These are phyloP conservation scores for Heliconius ethilla DNA, from an alignment of 2,888 invertebrate species.

Conservation along the genomic window DNA sequence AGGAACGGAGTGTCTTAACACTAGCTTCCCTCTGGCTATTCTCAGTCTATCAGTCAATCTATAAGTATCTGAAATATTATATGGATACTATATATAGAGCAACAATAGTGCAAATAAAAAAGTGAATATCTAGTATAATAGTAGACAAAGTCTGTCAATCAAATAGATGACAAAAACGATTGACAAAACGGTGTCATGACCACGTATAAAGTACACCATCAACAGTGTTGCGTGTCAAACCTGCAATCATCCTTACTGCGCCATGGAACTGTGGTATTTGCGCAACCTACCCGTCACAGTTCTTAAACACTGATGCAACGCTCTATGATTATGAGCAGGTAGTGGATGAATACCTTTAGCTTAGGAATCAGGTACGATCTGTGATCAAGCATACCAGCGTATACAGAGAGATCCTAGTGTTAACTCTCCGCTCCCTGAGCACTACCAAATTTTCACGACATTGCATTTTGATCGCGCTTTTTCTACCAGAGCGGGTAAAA, in stretches of 20 bases:
- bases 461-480: background rate
- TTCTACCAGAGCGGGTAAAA: background rate
- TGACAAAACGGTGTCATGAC: conserved; percentile 16
- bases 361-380: background rate
- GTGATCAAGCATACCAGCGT: background rate
- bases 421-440: no score
- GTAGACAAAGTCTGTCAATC: background rate
- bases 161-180: background rate
- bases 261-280: conserved; percentile 34
- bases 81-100: no score
- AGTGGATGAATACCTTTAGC: background rate
- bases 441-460: background rate
- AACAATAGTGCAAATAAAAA: background rate
- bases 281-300: conserved; percentile 26
- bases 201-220: conserved; percentile 12
- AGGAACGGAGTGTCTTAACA: no score
- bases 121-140: background rate
- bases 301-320: conserved; percentile 34
- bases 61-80: no score
- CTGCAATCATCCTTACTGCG: conserved; percentile 36
- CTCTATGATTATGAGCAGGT: conserved; percentile 2
- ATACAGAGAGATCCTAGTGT: background rate
- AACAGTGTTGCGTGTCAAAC: conserved; percentile 33
- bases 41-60: no score
- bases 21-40: no score